Evolutionary conservation across 2,888 invertebrate species (phyloP).

Genomic region (Drosophila quinaria): DNA sequence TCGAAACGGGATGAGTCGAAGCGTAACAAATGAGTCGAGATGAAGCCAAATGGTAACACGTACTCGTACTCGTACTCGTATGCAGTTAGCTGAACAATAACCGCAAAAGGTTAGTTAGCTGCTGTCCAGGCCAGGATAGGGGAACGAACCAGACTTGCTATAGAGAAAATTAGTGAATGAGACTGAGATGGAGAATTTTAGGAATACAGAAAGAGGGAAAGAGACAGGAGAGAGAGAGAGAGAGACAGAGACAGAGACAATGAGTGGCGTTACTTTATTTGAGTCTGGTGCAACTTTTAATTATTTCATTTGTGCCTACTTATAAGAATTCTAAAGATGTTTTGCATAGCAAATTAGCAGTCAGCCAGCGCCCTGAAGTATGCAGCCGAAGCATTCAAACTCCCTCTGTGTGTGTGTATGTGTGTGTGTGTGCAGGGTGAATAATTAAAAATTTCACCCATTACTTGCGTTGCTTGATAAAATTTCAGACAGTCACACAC

Average conservation of each 20-base stretch:
- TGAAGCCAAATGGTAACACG: conserved; percentile 32
- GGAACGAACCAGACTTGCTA: conserved; percentile 5
- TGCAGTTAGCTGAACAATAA: conserved; percentile 36
- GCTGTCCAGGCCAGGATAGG: conserved; percentile 11
- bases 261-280: conserved; percentile 4
- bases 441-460: conserved; percentile 82
- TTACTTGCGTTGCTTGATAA: conserved; percentile 79
- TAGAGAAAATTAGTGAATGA: neutral
- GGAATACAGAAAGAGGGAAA: neutral
- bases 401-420: neutral
- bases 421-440: conserved; percentile 34
- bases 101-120: conserved; percentile 65
- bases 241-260: too few species aligned
- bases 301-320: conserved; percentile 77
- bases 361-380: conserved; percentile 47
- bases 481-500: conserved; percentile 69
- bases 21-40: conserved; percentile 52
- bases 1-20: conserved; percentile 22
- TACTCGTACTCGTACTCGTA: conserved; percentile 8
- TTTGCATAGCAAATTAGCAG: conserved; percentile 80
- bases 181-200: neutral
- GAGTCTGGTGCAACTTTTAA: conserved; percentile 71
- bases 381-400: conserved; percentile 34
- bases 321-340: conserved; percentile 73
- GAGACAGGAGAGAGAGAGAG: neutral